A percentile compares a stretch with the other conserved stretches of the same genome.
phyloP scores from a whole-genome alignment of 92 coral and sea anemone genomes.

The Blastomussa wellsi region DNA sequence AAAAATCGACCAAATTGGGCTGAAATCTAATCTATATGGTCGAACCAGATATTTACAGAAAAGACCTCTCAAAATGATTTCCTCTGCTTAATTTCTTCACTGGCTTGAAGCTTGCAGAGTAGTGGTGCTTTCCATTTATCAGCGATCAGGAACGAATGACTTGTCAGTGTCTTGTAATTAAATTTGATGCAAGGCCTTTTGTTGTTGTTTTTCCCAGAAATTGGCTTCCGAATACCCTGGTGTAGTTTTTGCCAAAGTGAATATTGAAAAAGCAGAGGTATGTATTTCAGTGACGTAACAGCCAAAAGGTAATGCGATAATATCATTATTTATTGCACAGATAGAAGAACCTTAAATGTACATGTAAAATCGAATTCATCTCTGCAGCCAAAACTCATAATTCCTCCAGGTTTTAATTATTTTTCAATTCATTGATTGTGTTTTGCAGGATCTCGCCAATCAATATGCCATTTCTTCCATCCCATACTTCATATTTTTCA shows the following conservation, averaged over 20 bases:
- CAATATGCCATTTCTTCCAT: slow-evolving; percentile 52
- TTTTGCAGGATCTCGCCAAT: slow-evolving; percentile 55
- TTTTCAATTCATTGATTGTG: neutral
- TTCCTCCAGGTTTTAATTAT: neutral
- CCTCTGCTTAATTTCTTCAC: no score
- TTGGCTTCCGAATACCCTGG: slow-evolving; percentile 61
- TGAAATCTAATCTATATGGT: no score
- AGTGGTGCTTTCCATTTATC: neutral
- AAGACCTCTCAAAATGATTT: no score
- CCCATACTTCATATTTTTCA: slow-evolving; percentile 66
- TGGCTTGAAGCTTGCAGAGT: no score
- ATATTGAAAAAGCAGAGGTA: slow-evolving; percentile 82
- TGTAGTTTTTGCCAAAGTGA: slow-evolving; percentile 76
- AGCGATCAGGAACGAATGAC: neutral
- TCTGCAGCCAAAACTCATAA: no score
- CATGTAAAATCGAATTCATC: no score
- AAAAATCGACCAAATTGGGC: no score
- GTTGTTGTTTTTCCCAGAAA: slow-evolving; percentile 38
- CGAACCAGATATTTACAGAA: no score
- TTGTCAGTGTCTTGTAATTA: no score
- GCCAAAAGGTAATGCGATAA: neutral
- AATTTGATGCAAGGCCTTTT: neutral
- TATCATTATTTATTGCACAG: neutral
- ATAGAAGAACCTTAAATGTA: no score
- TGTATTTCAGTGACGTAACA: slow-evolving; percentile 8